These are phyloP conservation scores for Leucophora obtusa DNA, from an alignment of 2,888 invertebrate genomes.

Conservation along the genomic window DNA sequence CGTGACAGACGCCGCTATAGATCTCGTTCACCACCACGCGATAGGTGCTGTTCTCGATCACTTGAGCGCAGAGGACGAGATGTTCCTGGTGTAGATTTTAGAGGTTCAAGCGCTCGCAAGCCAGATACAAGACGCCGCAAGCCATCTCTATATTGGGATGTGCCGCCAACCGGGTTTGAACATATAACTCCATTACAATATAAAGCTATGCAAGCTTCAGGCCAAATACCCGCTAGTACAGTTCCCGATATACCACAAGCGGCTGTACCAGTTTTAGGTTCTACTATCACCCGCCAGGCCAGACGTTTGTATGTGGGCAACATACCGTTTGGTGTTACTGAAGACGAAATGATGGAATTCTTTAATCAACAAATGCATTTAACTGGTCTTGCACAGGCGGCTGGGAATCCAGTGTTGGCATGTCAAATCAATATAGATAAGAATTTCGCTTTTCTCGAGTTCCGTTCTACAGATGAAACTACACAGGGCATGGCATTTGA, in stretches of 20 bases:
- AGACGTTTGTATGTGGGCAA: conserved; percentile 96
- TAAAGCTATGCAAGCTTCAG: conserved; percentile 92
- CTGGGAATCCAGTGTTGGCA: conserved; percentile 98
- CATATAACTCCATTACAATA: conserved; percentile 98
- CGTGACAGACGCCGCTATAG: conserved; percentile 69
- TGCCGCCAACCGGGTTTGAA: conserved; percentile 98
- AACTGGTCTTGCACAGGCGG: conserved; percentile 97
- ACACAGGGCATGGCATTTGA: conserved; percentile 99
- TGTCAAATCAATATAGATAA: conserved; percentile 99
- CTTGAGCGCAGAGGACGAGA: conserved; percentile 66
- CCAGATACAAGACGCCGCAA: conserved; percentile 86
- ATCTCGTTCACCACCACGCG: conserved; percentile 79
- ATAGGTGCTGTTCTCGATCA: conserved; percentile 78
- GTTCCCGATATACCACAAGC: conserved; percentile 95
- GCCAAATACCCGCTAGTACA: conserved; percentile 96
- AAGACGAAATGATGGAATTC: conserved; percentile 99
- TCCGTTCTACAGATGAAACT: conserved; percentile 97
- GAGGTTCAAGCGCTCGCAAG: conserved; percentile 65
- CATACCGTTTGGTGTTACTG: conserved; percentile 99
- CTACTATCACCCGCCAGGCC: conserved; percentile 96
- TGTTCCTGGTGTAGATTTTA: conserved; percentile 65
- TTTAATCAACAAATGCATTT: conserved; percentile 99
- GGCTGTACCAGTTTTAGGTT: conserved; percentile 98
- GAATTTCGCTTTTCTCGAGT: conserved; percentile 99
- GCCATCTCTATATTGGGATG: conserved; percentile 98